These are phyloP conservation scores for Globodera rostochiensis DNA, from an alignment of 1,140 invertebrate species.

Conservation along the genomic window DNA sequence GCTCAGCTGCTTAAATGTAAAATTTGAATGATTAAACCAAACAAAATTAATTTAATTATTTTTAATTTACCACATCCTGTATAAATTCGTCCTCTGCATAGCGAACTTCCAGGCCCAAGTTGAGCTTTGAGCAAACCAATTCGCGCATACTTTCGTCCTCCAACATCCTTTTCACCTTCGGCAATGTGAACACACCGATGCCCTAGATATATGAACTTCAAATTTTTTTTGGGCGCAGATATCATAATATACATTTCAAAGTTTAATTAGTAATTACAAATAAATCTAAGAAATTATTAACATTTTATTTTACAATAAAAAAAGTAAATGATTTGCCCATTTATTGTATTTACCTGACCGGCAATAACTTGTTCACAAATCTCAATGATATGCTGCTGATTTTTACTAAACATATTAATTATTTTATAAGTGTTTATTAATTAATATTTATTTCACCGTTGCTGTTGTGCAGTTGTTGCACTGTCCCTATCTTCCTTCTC, in stretches of 20 bases:
- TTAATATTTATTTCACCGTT: constrained; percentile 26
- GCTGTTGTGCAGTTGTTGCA: constrained; percentile 32
- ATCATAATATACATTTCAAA: too few species aligned
- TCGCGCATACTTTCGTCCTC: constrained; percentile 98
- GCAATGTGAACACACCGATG: constrained; percentile 92
- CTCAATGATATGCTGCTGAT: constrained; percentile 73
- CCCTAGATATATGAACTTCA: constrained; percentile 73
- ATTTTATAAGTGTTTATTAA: constrained; percentile 16
- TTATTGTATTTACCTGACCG: constrained; percentile 68
- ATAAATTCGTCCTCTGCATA: constrained; percentile 89
- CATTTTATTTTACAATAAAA: too few species aligned
- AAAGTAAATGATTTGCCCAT: too few species aligned
- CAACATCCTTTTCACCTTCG: constrained; percentile 91
- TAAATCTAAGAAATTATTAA: too few species aligned
- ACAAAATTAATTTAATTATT: constrained; percentile 33
- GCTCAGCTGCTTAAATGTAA: constrained; percentile 75
- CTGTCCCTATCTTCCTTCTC: constrained; percentile 17
- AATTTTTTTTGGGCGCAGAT: too few species aligned
- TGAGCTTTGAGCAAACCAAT: constrained; percentile 89
- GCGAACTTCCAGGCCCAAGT: constrained; percentile 88
- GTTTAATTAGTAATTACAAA: too few species aligned
- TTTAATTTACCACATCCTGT: constrained; percentile 89
- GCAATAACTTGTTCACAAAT: constrained; percentile 85
- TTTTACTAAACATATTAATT: constrained; percentile 68
- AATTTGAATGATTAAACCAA: background rate